Evolutionary conservation across 1,140 invertebrate species (phyloP), one percentile per base, ranked within the genome.

Genomic region (Drosophila neocordata): DNA sequence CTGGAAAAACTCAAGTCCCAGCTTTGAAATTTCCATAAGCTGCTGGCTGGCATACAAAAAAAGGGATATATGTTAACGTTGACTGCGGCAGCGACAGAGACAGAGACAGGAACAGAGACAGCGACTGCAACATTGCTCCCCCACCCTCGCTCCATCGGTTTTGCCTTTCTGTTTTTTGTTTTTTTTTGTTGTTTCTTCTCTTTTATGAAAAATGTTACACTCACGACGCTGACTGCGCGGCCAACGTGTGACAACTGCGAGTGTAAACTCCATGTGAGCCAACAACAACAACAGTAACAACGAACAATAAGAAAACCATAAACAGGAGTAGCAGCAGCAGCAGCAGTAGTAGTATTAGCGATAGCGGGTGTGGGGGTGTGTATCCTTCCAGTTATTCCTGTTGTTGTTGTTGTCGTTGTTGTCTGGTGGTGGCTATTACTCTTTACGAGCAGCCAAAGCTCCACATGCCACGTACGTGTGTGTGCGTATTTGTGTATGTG

Each of bases 141-240:
- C 13, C 41, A 18, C 7, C 13, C 13, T 13, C n/a, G 27, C 27
- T 31, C 27, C 27, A 31, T 6, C 27, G 6, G 1, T 24, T 24
- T 24, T 24, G 24, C 24, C 24, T 24, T 24, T 24, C 24, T 4
- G 1, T 24, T 24, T 24, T 4, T 8, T 44, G 37, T 15, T 4
- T 66, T 55, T 66, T 69, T 69, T 69, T 76, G 70, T 18, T 61
- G 80, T 71, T 59, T 53, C 52, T 77, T 56, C 60, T 38, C 20
- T 73, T 77, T 77, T 75, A 77, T 77, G 85, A 87, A 85, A 87
- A 87, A 87, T 87, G 83, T 87, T 85, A 85, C 82, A 85, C 82
- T 85, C 82, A 78, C 82, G 82, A 56, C 82, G 82, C 82, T 75
- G 82, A 18, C 53, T 65, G 63, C 73, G 71, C 65, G 67, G 51